These are phyloP conservation scores for Anolis carolinensis DNA, from an alignment of 2,113 vertebrate species.

Conservation along the genomic window DNA sequence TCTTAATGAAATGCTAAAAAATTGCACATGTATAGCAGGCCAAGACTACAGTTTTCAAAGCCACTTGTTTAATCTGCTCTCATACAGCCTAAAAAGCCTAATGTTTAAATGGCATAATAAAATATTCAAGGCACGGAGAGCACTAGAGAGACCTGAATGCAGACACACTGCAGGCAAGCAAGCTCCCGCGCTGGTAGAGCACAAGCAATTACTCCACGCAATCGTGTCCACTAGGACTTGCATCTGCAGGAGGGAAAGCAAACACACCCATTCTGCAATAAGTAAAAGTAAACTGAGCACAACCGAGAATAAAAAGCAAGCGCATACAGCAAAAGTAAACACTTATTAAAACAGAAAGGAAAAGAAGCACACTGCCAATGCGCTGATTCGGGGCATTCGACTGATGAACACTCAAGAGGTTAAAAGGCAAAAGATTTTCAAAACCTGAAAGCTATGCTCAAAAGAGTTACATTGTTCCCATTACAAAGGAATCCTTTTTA, in stretches of 20 bases:
- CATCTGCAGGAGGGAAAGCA: constrained; percentile 48
- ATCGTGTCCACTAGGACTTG: constrained; percentile 37
- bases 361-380: constrained; percentile 34
- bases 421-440: background rate
- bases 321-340: constrained; percentile 20
- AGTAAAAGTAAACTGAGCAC: constrained; percentile 45
- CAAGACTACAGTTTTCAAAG: constrained; percentile 42
- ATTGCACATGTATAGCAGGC: constrained; percentile 22
- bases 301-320: constrained; percentile 29
- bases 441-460: background rate
- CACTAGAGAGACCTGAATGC: constrained; percentile 42
- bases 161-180: constrained; percentile 42
- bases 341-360: constrained; percentile 49
- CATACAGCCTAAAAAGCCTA: constrained; percentile 55
- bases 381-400: constrained; percentile 7
- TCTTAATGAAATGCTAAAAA: background rate
- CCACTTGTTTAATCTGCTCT: constrained; percentile 51
- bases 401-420: constrained; percentile 9
- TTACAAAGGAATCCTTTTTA: background rate
- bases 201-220: constrained; percentile 17
- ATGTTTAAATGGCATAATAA: constrained; percentile 39
- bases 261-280: constrained; percentile 39
- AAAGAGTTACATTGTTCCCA: background rate
- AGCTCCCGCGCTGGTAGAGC: constrained; percentile 41
- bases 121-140: constrained; percentile 26